Percentiles rank a stretch among this genome's conserved stretches.
Evolutionary conservation across 2,888 invertebrate species (phyloP).

Genomic region (Sarcophaga caerulescens): DNA sequence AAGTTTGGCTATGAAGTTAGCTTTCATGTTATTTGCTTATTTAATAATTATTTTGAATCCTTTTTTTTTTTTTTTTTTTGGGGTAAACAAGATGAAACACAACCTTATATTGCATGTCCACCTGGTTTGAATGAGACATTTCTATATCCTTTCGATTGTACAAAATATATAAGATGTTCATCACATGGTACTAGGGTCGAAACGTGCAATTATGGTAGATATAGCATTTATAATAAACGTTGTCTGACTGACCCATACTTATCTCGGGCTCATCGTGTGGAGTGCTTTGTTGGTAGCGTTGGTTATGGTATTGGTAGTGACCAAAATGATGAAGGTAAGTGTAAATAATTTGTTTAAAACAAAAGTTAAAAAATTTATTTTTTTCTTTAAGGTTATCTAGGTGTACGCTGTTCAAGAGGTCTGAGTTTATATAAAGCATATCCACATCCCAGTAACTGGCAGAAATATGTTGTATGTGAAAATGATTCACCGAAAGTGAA

Average conservation of each 20-base stretch:
- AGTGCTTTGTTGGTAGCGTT: background rate
- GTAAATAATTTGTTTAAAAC: background rate
- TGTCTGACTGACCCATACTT: background rate
- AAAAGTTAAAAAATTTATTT: background rate
- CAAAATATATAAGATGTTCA: slow-evolving; percentile 22
- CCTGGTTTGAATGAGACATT: background rate
- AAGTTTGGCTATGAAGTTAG: background rate
- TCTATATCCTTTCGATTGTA: slow-evolving; percentile 44
- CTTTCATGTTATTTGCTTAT: background rate
- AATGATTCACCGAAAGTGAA: background rate
- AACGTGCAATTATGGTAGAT: background rate
- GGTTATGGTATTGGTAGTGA: background rate
- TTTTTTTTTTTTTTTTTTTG: background rate
- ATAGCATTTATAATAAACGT: background rate
- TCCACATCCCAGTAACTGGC: slow-evolving; percentile 17
- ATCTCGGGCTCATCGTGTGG: background rate
- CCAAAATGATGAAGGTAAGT: background rate
- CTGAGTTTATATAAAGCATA: background rate
- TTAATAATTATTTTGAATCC: background rate
- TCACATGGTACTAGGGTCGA: slow-evolving; percentile 2
- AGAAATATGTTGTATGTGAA: slow-evolving; percentile 30
- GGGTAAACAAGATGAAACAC: slow-evolving; percentile 15
- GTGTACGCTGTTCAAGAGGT: background rate
- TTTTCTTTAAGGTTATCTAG: background rate
- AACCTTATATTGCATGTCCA: slow-evolving; percentile 31